These are phyloP conservation scores for Vulpes lagopus DNA, from an alignment of 2,113 vertebrate species.

Conservation along the genomic window DNA sequence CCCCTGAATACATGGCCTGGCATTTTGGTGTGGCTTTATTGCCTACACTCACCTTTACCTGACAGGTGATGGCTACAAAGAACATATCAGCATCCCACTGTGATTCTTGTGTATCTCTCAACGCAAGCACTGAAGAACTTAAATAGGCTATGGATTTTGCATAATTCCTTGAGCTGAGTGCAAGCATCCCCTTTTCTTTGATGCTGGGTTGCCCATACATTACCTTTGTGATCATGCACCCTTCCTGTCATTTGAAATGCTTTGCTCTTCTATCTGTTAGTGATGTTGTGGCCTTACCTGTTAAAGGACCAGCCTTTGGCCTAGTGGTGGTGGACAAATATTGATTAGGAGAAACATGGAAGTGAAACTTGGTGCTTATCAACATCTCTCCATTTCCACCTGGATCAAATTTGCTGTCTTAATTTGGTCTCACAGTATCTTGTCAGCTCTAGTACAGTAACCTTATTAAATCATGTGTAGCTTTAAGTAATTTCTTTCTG, in stretches of 20 bases:
- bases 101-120: background rate
- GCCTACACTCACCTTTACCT: background rate
- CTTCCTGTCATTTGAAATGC: background rate
- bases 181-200: background rate
- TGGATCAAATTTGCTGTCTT: background rate
- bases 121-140: background rate
- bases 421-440: background rate
- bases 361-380: background rate
- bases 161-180: background rate
- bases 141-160: background rate
- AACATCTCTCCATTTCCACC: background rate
- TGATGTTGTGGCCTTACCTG: background rate
- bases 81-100: background rate
- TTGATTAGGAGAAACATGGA: background rate
- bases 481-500: background rate
- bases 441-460: background rate
- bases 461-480: background rate
- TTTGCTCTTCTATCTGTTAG: background rate
- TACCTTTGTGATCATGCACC: background rate
- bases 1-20: background rate
- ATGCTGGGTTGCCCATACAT: background rate
- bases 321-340: background rate
- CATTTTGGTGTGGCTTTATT: background rate
- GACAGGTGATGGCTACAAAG: background rate
- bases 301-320: background rate